phyloP scores from a whole-genome alignment of 2,888 invertebrate species.

The Drosophila koepferae region DNA sequence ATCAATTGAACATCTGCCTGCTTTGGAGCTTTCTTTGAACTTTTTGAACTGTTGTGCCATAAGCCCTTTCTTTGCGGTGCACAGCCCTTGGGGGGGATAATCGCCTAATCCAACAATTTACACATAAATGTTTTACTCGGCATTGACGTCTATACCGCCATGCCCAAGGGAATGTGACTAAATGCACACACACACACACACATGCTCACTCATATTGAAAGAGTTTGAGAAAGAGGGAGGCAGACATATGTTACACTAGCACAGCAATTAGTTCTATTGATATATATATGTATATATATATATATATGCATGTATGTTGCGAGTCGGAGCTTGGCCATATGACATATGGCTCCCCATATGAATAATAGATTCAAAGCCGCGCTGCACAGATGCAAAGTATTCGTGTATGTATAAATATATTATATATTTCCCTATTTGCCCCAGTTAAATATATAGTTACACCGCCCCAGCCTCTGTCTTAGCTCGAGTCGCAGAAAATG shows the following conservation, averaged over 20 bases:
- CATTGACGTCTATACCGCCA: constrained; percentile 32
- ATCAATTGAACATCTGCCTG: constrained; percentile 32
- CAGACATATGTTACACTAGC: constrained; percentile 39
- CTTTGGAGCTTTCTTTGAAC: constrained; percentile 37
- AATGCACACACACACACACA: constrained; percentile 7
- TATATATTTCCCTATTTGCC: constrained; percentile 41
- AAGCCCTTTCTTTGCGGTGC: constrained; percentile 28
- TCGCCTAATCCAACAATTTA: constrained; percentile 57
- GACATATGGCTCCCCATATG: constrained; percentile 68
- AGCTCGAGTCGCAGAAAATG: constrained; percentile 63
- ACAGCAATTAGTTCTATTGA: constrained; percentile 75
- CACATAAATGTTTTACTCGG: constrained; percentile 48
- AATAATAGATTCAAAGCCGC: constrained; percentile 74
- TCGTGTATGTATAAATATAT: constrained; percentile 13
- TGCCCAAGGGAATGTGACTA: constrained; percentile 11
- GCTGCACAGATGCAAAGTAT: constrained; percentile 50
- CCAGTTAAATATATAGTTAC: constrained; percentile 7
- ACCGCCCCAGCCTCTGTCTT: constrained; percentile 12
- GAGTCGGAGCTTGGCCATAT: constrained; percentile 46
- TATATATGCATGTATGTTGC: constrained; percentile 45
- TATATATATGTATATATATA: constrained; percentile 33
- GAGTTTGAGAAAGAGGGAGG: not conserved
- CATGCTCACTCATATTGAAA: not conserved
- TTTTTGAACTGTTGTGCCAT: constrained; percentile 24
- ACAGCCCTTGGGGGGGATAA: constrained; percentile 33